phyloP scores from a whole-genome alignment of 1,140 invertebrate species.

The Lethocerus indicus region DNA sequence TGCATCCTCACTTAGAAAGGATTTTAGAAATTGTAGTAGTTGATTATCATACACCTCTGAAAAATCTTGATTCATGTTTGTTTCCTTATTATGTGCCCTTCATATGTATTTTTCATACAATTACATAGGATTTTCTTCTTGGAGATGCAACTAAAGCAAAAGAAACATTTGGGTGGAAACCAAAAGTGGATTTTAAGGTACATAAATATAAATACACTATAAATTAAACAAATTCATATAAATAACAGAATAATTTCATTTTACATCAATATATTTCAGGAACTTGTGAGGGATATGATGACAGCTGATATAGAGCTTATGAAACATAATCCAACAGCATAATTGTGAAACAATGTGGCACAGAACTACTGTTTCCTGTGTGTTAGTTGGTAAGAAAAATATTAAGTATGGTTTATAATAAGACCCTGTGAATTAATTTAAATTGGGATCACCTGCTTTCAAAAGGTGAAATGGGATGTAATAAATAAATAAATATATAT shows the following conservation, averaged over 20 bases:
- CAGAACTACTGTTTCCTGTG: too few relatives aligned
- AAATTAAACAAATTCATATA: too few relatives aligned
- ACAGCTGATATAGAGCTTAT: conserved; percentile 83
- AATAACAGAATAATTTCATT: conserved; percentile 6
- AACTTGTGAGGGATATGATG: conserved; percentile 92
- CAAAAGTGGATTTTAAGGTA: conserved; percentile 67
- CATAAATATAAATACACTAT: conserved; percentile 9
- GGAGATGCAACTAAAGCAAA: conserved; percentile 86
- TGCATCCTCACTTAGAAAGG: too few relatives aligned
- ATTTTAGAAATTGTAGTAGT: too few relatives aligned
- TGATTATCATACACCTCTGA: too few relatives aligned
- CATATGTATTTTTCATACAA: conserved; percentile 12
- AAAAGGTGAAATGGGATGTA: too few relatives aligned
- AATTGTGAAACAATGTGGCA: conserved; percentile 18
- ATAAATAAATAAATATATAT: too few relatives aligned
- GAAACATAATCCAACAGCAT: conserved; percentile 79
- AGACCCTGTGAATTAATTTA: too few relatives aligned
- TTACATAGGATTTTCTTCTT: conserved; percentile 60
- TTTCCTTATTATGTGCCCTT: not conserved
- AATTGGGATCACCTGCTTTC: too few relatives aligned
- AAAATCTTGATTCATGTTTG: too few relatives aligned
- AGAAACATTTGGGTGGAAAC: conserved; percentile 69
- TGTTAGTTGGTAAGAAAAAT: too few relatives aligned
- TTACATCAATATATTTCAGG: conserved; percentile 29
- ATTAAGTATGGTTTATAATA: too few relatives aligned